Evolutionary conservation across 2,888 invertebrate genomes (phyloP), one percentile per base, ranked within the genome.

Genomic region (Melipona beecheii): DNA sequence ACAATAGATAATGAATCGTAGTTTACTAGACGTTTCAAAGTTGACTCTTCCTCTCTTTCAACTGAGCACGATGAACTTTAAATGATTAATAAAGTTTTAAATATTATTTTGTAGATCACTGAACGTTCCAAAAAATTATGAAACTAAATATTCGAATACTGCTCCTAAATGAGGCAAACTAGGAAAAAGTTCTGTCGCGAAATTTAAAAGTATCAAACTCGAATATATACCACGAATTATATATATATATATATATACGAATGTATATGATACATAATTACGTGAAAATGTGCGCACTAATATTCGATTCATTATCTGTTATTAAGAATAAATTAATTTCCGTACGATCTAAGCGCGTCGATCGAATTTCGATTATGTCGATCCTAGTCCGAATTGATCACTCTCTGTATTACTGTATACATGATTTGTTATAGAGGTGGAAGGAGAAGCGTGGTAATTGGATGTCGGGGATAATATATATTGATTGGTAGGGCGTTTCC

Each of bases 401-500:
- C 6, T n/a, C n/a, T 4, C 13, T 49, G 36, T 24, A 50, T 68
- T 68, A 69, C n/a, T 3, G 54, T 15, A 17, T 0, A 54, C 9
- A 9, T 36, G 31, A 70, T 56, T 70, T 54, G 70, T 56, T 36
- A 21, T 2, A 5, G 19, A 21, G 17, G 56, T 43, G 19, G 9
- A 13, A n/a, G n/a, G 15, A 17, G n/a, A 27, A 60, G n/a, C 19
- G 31, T 49, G 27, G 36, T 73, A 60, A 60, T 62, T 62, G 60
- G 60, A 21, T 27, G 49, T 62, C 60, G 49, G 0, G 27, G 50
- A 73, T 73, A 49, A 62, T 49, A 58, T 43, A 19, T 27, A 56
- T 71, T 19, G 60, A 73, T 73, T 62, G 49, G 72, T 49, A 27
- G 24, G 49, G 21, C 21, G 49, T 50, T 73, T n/a, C 60, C 60